Conservation (phyloP, 2,888 invertebrate species). For the Drosophila paramelanica region DNA sequence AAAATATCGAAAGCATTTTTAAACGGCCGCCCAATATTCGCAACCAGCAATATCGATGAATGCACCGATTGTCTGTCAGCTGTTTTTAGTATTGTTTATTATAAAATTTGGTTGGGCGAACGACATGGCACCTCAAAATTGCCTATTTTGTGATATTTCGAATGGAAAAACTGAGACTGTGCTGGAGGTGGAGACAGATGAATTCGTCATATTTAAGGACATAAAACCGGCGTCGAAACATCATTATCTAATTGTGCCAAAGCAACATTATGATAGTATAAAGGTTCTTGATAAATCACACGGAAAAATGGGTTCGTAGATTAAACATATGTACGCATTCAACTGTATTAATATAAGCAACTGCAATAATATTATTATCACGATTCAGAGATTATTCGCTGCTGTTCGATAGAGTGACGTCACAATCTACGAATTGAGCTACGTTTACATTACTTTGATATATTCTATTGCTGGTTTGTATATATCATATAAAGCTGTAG, state of each 20-base stretch:
- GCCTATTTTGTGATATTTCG: slow-evolving; percentile 91
- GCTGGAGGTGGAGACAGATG: slow-evolving; percentile 90
- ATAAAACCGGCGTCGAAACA: slow-evolving; percentile 92
- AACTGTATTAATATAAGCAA: neutral
- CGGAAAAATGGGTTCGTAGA: slow-evolving; percentile 89
- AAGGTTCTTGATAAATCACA: slow-evolving; percentile 89
- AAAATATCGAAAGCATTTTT: neutral
- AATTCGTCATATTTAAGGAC: slow-evolving; percentile 92
- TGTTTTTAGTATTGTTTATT: slow-evolving; percentile 12
- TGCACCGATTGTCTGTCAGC: slow-evolving; percentile 3
- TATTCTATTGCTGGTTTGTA: too few relatives aligned
- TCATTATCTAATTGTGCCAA: slow-evolving; percentile 92
- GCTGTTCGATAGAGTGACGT: neutral
- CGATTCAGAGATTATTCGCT: neutral
- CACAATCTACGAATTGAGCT: neutral
- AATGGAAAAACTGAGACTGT: slow-evolving; percentile 87
- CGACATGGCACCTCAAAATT: slow-evolving; percentile 76
- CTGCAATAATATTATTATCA: neutral
- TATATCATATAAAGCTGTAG: too few relatives aligned
- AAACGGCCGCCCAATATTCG: neutral
- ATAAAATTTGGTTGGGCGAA: neutral
- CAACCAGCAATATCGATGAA: slow-evolving; percentile 1
- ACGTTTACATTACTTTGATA: neutral
- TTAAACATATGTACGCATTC: neutral
- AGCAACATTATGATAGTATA: slow-evolving; percentile 90